Percentiles rank a stretch among this genome's conserved stretches.
Evolutionary conservation across 2,113 vertebrate genomes (phyloP).

Genomic region (Recurvirostra avosetta): DNA sequence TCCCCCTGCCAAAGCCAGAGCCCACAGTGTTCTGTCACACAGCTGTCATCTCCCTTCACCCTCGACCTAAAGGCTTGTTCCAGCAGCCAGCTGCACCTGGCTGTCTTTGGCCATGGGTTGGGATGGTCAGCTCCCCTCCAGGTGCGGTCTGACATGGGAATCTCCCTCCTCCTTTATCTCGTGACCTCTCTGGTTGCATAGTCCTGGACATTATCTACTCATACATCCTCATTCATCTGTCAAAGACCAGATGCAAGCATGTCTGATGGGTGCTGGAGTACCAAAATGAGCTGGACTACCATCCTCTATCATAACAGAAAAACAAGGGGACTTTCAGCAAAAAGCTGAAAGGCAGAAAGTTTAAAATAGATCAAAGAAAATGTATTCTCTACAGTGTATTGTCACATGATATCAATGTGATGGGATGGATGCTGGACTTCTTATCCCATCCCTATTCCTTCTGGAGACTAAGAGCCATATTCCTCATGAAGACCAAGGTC

Average conservation of each 20-base stretch:
- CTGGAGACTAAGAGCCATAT: neutral
- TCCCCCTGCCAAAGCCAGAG: neutral
- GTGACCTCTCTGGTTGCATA: neutral
- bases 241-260: neutral
- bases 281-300: neutral
- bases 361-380: slow-evolving; percentile 5
- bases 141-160: neutral
- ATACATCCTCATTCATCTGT: neutral
- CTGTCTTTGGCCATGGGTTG: neutral
- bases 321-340: neutral
- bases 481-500: neutral
- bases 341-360: neutral
- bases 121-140: neutral
- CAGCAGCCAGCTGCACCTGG: neutral
- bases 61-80: neutral
- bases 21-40: neutral
- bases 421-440: neutral
- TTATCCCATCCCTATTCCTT: neutral
- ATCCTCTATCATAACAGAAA: neutral
- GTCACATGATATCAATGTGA: neutral
- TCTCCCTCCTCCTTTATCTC: neutral
- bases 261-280: neutral
- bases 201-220: neutral
- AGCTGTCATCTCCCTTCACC: neutral
- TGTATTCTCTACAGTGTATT: neutral